Conservation (phyloP, 2,888 invertebrate genomes). For the Callinectes sapidus region DNA sequence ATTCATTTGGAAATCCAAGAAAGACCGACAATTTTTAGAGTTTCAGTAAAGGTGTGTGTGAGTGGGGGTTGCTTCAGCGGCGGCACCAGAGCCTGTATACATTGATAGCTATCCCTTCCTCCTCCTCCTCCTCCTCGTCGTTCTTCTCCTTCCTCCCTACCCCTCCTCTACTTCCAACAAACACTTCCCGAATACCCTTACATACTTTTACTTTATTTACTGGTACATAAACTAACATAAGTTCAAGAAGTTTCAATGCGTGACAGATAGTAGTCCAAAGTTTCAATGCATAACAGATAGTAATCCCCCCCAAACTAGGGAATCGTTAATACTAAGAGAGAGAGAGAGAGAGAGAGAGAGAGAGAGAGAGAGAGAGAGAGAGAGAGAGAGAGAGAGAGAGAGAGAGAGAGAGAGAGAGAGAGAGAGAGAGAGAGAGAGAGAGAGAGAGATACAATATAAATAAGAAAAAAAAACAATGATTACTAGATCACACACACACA, state of each 20-base stretch:
- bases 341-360: neutral
- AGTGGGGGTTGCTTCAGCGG: neutral
- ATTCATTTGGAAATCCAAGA: neutral
- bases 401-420: conserved; percentile 10
- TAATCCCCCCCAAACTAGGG: too few relatives aligned
- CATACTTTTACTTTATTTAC: neutral
- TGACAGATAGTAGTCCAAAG: neutral
- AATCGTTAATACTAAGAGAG: neutral
- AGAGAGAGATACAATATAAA: neutral
- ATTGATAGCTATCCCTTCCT: neutral
- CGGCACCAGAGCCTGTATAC: neutral
- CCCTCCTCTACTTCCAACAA: neutral
- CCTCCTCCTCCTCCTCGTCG: neutral
- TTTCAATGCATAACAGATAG: neutral
- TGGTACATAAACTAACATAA: neutral
- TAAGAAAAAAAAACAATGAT: too few relatives aligned
- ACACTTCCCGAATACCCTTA: neutral
- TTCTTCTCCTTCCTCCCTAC: neutral
- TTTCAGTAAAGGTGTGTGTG: neutral
- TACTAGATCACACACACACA: too few relatives aligned
- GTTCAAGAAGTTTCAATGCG: neutral
- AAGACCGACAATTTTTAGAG: neutral
- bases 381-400: conserved; percentile 1
- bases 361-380: conserved; percentile 1
- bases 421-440: conserved; percentile 4